Evolutionary conservation across 1,140 invertebrate genomes (phyloP).

Genomic region (Drosophila carrolli): DNA sequence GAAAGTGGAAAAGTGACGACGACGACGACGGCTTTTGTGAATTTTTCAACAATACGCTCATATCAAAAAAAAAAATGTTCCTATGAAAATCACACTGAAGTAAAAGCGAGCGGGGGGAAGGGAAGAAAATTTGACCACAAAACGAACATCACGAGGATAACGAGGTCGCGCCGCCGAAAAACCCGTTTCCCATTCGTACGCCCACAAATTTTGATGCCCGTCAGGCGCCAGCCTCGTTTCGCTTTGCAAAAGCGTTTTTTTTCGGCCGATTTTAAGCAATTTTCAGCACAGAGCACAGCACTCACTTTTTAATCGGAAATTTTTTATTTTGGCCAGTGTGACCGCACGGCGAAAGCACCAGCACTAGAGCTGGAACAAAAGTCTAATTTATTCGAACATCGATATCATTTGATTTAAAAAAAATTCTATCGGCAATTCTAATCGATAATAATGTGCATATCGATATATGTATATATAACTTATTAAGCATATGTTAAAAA

Average conservation of each 20-base stretch:
- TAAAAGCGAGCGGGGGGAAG: slow-evolving; percentile 11
- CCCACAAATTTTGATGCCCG: slow-evolving; percentile 1
- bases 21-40: slow-evolving; percentile 49
- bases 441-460: too few relatives aligned
- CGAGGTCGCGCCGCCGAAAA: slow-evolving; percentile 35
- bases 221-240: not conserved
- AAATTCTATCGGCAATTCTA: too few relatives aligned
- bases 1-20: slow-evolving; percentile 80
- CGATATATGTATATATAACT: too few relatives aligned
- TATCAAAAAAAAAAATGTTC: slow-evolving; percentile 2
- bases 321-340: slow-evolving; percentile 45
- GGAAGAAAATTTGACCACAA: slow-evolving; percentile 33
- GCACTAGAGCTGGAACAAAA: not conserved
- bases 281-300: slow-evolving; percentile 25
- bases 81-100: slow-evolving; percentile 15
- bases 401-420: too few relatives aligned
- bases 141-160: slow-evolving; percentile 28
- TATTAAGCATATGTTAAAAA: too few relatives aligned
- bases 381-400: too few relatives aligned
- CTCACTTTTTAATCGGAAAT: slow-evolving; percentile 26
- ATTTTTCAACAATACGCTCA: slow-evolving; percentile 21
- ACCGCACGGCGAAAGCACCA: slow-evolving; percentile 6
- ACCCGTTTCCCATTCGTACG: not conserved
- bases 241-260: slow-evolving; percentile 2
- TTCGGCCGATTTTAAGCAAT: slow-evolving; percentile 15